phyloP scores from a whole-genome alignment of 2,113 vertebrate species.

The Grus americana region DNA sequence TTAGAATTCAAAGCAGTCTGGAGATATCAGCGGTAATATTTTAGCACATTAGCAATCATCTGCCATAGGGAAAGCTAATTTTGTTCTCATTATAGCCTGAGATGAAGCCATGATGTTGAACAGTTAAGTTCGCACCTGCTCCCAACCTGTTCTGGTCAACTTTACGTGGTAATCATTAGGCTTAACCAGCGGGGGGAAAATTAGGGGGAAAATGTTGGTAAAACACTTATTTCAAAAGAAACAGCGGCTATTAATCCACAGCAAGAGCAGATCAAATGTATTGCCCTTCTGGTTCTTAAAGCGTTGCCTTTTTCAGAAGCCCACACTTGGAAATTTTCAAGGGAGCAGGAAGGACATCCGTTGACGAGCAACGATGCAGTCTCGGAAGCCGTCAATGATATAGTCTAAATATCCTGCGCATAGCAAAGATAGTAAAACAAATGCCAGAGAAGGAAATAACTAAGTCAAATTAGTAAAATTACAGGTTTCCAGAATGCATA shows the following conservation, averaged over 20 bases:
- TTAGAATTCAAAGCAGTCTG: not conserved
- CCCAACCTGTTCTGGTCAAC: not conserved
- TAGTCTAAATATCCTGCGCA: not conserved
- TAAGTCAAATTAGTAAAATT: not conserved
- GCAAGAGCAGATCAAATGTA: not conserved
- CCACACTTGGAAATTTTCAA: not conserved
- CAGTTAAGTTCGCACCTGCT: not conserved
- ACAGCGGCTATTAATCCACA: not conserved
- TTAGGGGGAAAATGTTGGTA: not conserved
- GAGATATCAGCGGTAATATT: not conserved
- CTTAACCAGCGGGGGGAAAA: not conserved
- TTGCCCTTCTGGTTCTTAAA: not conserved
- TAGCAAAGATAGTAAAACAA: not conserved
- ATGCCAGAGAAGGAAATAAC: not conserved
- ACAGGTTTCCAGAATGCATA: not conserved
- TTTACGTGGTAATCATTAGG: not conserved
- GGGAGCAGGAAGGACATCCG: not conserved
- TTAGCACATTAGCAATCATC: not conserved
- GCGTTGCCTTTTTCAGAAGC: not conserved
- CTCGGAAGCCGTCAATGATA: not conserved
- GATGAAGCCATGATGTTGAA: not conserved
- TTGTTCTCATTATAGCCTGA: constrained; percentile 27
- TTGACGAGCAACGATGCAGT: fast-evolving
- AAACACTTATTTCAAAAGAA: not conserved
- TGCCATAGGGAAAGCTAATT: not conserved